These are phyloP conservation scores for Cyclina sinensis DNA, from an alignment of 1,140 invertebrate species.

Conservation along the genomic window DNA sequence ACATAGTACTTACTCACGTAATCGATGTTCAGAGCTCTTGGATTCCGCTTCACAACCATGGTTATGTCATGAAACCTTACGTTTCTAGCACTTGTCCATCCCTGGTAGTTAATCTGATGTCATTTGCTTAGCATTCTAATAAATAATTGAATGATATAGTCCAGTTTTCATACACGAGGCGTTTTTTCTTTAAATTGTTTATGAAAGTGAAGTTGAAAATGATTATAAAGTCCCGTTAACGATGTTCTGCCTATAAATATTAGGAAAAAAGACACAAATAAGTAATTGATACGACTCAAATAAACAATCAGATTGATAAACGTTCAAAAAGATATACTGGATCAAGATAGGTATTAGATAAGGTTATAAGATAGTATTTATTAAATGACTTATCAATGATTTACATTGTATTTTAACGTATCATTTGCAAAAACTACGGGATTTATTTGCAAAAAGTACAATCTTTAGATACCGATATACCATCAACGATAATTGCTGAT, in stretches of 20 bases:
- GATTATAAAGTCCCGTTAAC: no score
- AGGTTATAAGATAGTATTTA: background rate
- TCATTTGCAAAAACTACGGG: background rate
- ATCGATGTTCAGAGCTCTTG: background rate
- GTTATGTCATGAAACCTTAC: background rate
- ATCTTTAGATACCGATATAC: background rate
- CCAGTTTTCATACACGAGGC: no score
- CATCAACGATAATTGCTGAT: background rate
- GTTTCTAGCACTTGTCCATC: no score
- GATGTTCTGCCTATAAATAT: background rate
- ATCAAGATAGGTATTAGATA: conserved; percentile 1
- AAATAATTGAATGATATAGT: no score
- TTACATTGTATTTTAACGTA: background rate
- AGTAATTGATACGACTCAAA: background rate
- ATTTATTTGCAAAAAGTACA: background rate
- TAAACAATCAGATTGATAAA: no score
- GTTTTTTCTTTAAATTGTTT: no score
- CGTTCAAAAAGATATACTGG: no score
- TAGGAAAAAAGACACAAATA: background rate
- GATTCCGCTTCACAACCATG: conserved; percentile 13
- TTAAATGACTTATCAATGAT: background rate
- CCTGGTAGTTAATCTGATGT: no score
- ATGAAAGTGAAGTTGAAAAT: no score
- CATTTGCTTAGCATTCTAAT: no score
- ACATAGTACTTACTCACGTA: background rate